Conservation (phyloP, 2,113 vertebrate genomes). For the Podilymbus podiceps region DNA sequence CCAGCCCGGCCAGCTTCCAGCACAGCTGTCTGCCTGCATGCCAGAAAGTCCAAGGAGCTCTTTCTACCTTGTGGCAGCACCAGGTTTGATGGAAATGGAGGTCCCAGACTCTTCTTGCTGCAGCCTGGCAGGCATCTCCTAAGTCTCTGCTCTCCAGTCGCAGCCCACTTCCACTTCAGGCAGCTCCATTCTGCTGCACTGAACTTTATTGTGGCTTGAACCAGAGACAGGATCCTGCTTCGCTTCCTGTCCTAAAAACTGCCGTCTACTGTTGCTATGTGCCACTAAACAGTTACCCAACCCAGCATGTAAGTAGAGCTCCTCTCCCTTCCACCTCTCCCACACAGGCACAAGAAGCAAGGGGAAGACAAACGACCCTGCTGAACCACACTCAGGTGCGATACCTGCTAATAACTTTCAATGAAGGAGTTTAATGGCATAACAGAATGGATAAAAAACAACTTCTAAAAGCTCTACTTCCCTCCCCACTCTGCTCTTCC, state of each 20-base stretch:
- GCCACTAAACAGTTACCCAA: not conserved
- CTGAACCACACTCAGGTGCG: not conserved
- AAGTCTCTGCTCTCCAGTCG: not conserved
- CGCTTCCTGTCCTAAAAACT: not conserved
- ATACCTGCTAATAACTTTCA: not conserved
- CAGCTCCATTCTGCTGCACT: not conserved
- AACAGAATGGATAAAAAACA: not conserved
- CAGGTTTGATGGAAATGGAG: not conserved
- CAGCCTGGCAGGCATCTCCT: not conserved
- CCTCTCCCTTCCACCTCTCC: not conserved
- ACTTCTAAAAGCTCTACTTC: not conserved
- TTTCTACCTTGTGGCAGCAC: not conserved
- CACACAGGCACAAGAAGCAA: not conserved
- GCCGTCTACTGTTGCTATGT: not conserved
- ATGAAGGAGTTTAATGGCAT: not conserved
- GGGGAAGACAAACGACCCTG: not conserved
- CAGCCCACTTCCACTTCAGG: not conserved
- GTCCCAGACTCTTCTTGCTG: not conserved
- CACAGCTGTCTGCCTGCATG: not conserved
- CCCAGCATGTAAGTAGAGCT: not conserved
- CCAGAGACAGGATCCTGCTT: not conserved
- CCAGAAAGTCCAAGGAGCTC: not conserved
- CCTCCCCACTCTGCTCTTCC: not conserved
- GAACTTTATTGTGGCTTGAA: not conserved
- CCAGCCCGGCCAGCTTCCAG: not conserved